These are phyloP conservation scores for Callinectes sapidus DNA, from an alignment of 2,888 invertebrate species.

Conservation along the genomic window DNA sequence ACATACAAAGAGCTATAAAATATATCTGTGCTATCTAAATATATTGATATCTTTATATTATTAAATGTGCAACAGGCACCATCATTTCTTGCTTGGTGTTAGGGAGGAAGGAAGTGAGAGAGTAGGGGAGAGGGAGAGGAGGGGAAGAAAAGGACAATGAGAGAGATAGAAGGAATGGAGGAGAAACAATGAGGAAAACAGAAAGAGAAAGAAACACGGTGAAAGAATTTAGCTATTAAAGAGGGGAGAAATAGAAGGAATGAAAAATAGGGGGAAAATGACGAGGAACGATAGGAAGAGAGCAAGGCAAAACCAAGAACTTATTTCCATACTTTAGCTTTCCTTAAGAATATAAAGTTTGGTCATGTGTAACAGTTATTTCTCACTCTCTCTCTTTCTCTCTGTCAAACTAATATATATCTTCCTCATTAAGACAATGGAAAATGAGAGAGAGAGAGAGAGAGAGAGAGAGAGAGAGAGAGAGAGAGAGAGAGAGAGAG, in stretches of 20 bases:
- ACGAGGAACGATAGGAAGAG: neutral
- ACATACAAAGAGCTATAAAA: constrained; percentile 37
- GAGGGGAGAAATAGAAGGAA: neutral
- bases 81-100: neutral
- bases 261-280: neutral
- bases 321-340: neutral
- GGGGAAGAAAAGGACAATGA: neutral
- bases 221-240: too few relatives aligned
- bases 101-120: neutral
- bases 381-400: neutral
- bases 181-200: neutral
- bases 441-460: neutral
- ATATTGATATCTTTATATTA: constrained; percentile 18
- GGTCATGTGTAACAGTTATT: neutral
- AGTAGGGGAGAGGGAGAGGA: neutral
- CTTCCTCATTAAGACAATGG: neutral
- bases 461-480: constrained; percentile 40
- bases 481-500: constrained; percentile 40
- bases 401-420: neutral
- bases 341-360: neutral
- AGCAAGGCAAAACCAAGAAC: neutral
- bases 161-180: neutral
- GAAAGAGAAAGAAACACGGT: neutral
- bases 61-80: constrained; percentile 25
- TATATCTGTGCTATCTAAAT: constrained; percentile 37